Base-by-base conservation (phyloP, 2,888 invertebrate genomes). In the Ypsolopha scabrella region DNA sequence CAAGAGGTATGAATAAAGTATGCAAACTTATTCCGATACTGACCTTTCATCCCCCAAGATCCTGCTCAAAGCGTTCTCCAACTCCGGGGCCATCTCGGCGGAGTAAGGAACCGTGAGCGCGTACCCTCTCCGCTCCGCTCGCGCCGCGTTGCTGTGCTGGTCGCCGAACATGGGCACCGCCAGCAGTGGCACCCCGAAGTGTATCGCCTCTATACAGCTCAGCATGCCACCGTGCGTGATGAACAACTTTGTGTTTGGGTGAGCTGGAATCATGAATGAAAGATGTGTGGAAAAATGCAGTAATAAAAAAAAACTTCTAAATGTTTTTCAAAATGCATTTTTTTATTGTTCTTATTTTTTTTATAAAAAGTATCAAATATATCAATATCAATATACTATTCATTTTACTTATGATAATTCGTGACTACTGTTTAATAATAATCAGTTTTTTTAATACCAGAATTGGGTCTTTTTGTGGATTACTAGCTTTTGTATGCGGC, bases 151-250 rank as follows among this genome's bases (percentile, higher is more conserved):
- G 24, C 34, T 48, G 10, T 51, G 53, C 52, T 59, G 59, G 48
- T 59, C 59, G 0, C 55, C 59, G 33, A 59, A 59, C 37, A 55
- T 55, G 9, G 59, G 59, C 6, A 57, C 48, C 10, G 53, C 56
- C 39, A 59, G 48, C 9, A 59, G 35, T 1, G 57, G 59, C 7
- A 59, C 55, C 0, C 59, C 59, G 48, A 53, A 54, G 38, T 59
- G 56, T 6, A 57, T 35, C 1, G 59, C 57, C 41, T 59, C 59
- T 7, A 47, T 51, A 10, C 45, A 48, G 44, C 54, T 54, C n/a
- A 59, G 51, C 7, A 59, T 47, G 1, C 57, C 59, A 4, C 53
- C 54, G 51, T 59, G 59, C 13, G 55, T 55, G 41, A 59, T 56
- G 51, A 59, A 59, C 9, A 57, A 36, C 34, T 51, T 53, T 8